Conservation (phyloP, 35 echinoderm and acorn worm species). For the Antedon bifida region DNA sequence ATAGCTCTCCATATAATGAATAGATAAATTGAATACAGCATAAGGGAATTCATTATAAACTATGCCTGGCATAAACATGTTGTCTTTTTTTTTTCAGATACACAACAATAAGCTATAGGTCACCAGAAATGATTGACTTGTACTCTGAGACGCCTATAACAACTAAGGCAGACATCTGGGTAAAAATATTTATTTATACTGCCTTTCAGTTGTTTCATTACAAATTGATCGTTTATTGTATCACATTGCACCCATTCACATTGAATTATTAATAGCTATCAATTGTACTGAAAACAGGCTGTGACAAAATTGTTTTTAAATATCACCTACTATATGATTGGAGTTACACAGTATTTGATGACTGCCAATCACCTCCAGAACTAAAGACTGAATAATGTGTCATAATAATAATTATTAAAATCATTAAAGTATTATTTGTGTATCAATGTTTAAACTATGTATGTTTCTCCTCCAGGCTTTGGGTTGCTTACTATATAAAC, state of each 20-base stretch:
- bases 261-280: not conserved
- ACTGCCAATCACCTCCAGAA: too few relatives aligned
- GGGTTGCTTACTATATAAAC: conserved; percentile 97
- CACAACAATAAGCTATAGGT: conserved; percentile 80
- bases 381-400: too few relatives aligned
- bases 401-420: too few relatives aligned
- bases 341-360: too few relatives aligned
- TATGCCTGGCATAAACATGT: too few relatives aligned
- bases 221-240: too few relatives aligned
- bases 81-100: conserved; percentile 35
- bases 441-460: not conserved
- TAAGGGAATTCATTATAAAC: too few relatives aligned
- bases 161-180: conserved; percentile 95
- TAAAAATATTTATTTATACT: conserved; percentile 6
- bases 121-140: conserved; percentile 95
- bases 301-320: not conserved
- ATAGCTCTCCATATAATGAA: too few relatives aligned
- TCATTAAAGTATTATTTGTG: too few relatives aligned
- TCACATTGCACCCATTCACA: not conserved
- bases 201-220: too few relatives aligned
- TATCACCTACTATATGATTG: too few relatives aligned
- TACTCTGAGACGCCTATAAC: conserved; percentile 81
- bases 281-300: not conserved
- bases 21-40: too few relatives aligned
- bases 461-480: conserved; percentile 43